phyloP scores from a whole-genome alignment of 2,888 invertebrate species.

The Ormyrus thymus region DNA sequence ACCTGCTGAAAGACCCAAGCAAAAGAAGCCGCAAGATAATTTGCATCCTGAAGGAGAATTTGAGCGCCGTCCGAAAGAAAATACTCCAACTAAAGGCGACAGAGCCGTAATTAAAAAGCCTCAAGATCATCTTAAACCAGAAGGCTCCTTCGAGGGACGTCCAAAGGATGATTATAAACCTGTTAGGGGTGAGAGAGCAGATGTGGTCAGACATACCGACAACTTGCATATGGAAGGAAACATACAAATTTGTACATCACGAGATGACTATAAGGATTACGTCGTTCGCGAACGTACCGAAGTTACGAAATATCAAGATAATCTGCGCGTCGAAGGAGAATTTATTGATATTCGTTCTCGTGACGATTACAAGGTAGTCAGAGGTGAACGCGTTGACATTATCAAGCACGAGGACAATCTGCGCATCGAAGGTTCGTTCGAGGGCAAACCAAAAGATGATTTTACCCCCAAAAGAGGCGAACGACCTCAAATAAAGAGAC shows the following conservation, averaged over 20 bases:
- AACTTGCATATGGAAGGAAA: constrained; percentile 76
- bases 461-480: constrained; percentile 64
- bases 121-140: constrained; percentile 66
- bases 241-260: constrained; percentile 76
- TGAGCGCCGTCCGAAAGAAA: constrained; percentile 73
- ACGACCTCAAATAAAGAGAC: constrained; percentile 77
- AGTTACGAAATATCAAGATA: constrained; percentile 74
- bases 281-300: constrained; percentile 75
- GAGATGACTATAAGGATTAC: constrained; percentile 68
- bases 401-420: constrained; percentile 73
- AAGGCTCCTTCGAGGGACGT: constrained; percentile 70
- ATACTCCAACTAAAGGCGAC: constrained; percentile 68
- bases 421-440: constrained; percentile 59
- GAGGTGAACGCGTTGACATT: constrained; percentile 77
- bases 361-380: constrained; percentile 76
- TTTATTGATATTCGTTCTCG: constrained; percentile 75
- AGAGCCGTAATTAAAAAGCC: constrained; percentile 68
- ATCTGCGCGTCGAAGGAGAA: constrained; percentile 79
- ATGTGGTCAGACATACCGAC: constrained; percentile 73
- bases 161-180: constrained; percentile 72
- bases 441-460: constrained; percentile 64
- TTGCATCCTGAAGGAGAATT: constrained; percentile 76
- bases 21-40: constrained; percentile 73
- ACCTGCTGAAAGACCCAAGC: constrained; percentile 77
- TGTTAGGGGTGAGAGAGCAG: constrained; percentile 74